Conservation (phyloP, 2,113 vertebrate genomes). For the Callipepla californica region DNA sequence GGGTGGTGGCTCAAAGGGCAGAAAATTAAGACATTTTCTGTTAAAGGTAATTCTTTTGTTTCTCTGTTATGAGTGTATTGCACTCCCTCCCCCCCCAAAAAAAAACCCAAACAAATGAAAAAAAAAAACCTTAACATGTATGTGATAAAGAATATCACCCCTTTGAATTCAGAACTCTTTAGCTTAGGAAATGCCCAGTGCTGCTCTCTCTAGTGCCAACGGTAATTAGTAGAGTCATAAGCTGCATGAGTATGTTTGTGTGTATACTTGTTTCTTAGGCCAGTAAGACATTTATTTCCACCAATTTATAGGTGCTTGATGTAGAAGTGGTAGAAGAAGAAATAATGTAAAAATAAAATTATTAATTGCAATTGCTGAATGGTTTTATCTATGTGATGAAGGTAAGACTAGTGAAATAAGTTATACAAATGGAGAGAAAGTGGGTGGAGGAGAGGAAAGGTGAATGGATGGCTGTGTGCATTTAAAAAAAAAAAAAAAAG, state of each 20-base stretch:
- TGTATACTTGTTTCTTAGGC: neutral
- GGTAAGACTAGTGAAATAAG: neutral
- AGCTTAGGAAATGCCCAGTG: neutral
- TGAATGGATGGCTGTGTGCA: neutral
- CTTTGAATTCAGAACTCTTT: neutral
- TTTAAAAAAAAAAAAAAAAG: neutral
- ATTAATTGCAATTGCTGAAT: neutral
- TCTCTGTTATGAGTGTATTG: neutral
- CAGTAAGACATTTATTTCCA: neutral
- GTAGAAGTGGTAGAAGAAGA: neutral
- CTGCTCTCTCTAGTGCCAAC: neutral
- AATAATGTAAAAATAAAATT: neutral
- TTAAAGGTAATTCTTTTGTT: neutral
- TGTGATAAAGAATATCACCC: neutral
- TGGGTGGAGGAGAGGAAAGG: neutral
- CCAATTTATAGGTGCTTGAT: neutral
- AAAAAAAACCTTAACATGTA: neutral
- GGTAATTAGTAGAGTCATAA: neutral
- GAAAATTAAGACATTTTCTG: neutral
- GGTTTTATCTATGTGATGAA: neutral
- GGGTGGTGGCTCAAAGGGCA: neutral
- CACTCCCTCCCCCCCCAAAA: neutral
- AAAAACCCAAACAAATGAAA: too few species aligned
- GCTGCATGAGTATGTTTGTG: rapidly evolving
- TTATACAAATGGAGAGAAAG: neutral